Conservation (phyloP, 1,140 invertebrate genomes). For the Drosophila hydei region DNA sequence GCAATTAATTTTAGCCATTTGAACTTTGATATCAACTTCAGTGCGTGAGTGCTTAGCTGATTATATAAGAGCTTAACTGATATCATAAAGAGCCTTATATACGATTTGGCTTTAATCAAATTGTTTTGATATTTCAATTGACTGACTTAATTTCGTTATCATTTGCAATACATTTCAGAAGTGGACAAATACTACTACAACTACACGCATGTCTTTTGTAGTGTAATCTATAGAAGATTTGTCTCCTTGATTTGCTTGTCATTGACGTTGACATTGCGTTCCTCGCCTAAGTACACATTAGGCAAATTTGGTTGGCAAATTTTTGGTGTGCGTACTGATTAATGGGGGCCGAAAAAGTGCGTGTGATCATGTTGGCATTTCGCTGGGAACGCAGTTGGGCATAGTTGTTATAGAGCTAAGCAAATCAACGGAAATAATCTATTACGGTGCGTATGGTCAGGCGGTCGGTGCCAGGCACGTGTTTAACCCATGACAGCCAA, state of each 20-base stretch:
- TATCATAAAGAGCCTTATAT: conserved; percentile 14
- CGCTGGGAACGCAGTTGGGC: background rate
- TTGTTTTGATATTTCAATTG: conserved; percentile 60
- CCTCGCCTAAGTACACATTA: conserved; percentile 17
- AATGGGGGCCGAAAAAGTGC: conserved; percentile 47
- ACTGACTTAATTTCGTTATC: conserved; percentile 42
- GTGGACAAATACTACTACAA: background rate
- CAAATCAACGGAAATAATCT: conserved; percentile 65
- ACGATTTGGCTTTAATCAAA: conserved; percentile 49
- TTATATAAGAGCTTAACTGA: conserved; percentile 55
- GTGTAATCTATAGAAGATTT: conserved; percentile 18
- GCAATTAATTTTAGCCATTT: background rate
- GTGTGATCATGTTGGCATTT: conserved; percentile 29
- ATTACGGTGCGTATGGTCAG: conserved; percentile 48
- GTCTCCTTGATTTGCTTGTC: conserved; percentile 25
- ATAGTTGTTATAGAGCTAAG: conserved; percentile 17
- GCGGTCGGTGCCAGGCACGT: conserved; percentile 58
- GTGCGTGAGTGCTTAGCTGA: conserved; percentile 41
- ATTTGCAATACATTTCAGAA: background rate
- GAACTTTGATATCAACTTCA: conserved; percentile 13
- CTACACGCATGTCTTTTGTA: conserved; percentile 14
- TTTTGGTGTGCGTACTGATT: conserved; percentile 23
- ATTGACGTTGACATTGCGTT: conserved; percentile 34
- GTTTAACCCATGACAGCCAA: conserved; percentile 58
- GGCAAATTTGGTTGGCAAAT: background rate